A percentile compares a stretch with the other conserved stretches of the same genome.
Evolutionary conservation across 1,140 invertebrate genomes (phyloP).

Genomic region (Bombus waltoni): DNA sequence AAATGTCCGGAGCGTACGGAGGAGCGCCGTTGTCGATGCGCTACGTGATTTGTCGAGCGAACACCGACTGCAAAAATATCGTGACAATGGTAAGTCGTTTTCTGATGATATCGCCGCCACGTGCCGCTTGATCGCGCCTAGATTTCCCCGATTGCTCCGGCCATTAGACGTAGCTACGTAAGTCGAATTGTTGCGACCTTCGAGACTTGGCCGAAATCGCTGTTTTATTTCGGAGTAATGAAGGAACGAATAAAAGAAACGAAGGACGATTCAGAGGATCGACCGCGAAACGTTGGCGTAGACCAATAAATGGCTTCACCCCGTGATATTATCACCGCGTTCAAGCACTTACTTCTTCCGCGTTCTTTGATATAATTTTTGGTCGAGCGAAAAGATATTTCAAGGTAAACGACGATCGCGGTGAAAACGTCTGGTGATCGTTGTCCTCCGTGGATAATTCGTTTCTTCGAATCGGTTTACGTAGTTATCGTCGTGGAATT

Average conservation of each 20-base stretch:
- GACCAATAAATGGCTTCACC: not conserved
- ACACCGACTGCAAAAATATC: not conserved
- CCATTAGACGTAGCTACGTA: not conserved
- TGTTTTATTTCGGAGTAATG: not conserved
- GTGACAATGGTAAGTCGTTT: constrained; percentile 17
- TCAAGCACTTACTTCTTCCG: constrained; percentile 23
- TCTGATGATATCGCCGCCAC: constrained; percentile 16
- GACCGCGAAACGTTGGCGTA: not conserved
- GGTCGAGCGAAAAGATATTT: not conserved
- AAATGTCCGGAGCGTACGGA: not conserved
- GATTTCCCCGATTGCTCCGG: not conserved
- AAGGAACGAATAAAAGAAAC: not conserved
- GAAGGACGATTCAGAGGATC: not conserved
- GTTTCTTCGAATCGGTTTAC: constrained; percentile 44
- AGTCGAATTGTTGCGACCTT: not conserved
- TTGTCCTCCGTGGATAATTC: constrained; percentile 57
- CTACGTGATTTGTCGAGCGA: not conserved
- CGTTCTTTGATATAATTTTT: constrained; percentile 33
- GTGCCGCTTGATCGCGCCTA: not conserved
- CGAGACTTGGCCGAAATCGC: not conserved
- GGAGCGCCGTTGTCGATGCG: too few species aligned
- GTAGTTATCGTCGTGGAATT: not conserved
- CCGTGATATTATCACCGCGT: too few species aligned
- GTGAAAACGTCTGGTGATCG: constrained; percentile 44
- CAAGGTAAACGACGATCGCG: constrained; percentile 16